Base-by-base conservation (phyloP, 1,140 invertebrate genomes). In the Trypoxylus dichotomus region DNA sequence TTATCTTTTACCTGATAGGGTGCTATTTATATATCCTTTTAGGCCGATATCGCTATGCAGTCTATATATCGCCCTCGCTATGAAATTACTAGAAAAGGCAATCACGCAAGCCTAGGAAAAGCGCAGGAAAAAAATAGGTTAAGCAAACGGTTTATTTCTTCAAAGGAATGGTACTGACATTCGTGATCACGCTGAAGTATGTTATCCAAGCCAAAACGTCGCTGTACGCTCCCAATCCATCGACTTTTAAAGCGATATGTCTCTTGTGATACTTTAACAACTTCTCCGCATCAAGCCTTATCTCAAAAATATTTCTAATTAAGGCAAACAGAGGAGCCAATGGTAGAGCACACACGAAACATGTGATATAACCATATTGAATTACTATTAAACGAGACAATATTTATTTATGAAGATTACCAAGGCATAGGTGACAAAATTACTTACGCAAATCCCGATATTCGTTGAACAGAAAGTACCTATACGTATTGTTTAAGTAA, bases 51-150 rank as follows among this genome's bases (percentile, higher is more conserved):
- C 86, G 25, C 90, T 88, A 3, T 86, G 85, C 54, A 89, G 86
- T 77, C 88, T 87, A 86, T 98, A 99, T n/a, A 98, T 92, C 68
- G 98, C 83, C 71, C 94, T 91, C n/a, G 97, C 96, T 78, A 99
- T 95, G 86, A 98, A 96, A 83, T 98, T 96, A 0, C 97, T 98
- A 0, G 97, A 98, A 88, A 99, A 99, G 58, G 97, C 97, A 84
- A 99, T 99, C 71, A 99, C 96, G 83, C 98, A 96, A 71, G 94
- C 97, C 97, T 98, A 85, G 85, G 87, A 88, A n/a, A 29, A 54
- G 54, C 13, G 24, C 32, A n/a, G 47, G 5, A n/a, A 1, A 3
- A 19, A n/a, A n/a, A n/a, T n/a, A n/a, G n/a, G 15, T 43, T 43
- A 2, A 15, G 42, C 10, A 43, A 54, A n/a, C 2, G 1, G 13